Base-by-base conservation (phyloP, 2,797 vertebrate genomes). In the Pseudomugil tenellus region DNA sequence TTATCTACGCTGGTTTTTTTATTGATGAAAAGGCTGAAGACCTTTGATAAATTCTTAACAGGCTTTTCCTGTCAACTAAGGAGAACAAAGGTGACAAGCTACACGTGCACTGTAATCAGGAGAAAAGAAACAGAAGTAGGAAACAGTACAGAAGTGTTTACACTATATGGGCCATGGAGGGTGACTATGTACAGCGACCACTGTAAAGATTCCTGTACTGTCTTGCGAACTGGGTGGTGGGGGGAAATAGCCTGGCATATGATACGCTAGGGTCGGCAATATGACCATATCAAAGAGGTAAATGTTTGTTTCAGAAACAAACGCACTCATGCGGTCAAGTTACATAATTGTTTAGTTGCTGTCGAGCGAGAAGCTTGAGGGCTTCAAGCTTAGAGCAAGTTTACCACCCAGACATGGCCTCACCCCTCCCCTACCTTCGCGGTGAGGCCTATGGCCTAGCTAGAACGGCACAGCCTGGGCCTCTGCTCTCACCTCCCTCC, bases 391-490 rank as follows among this genome's bases (percentile, higher is more conserved):
- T 60, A 77, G 86, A 86, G 83, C 83, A 69, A 63, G 68, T 87
- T 81, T 67, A 80, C 74, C 83, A 79, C 79, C 75, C 85, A 87
- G 85, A 81, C 85, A 81, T 78, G 89, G 88, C 89, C 87, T 90
- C 85, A 80, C 75, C 82, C 80, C 84, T 83, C 64, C 83, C 79
- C 69, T 87, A 84, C 84, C 82, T 89, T 66, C 46, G 75, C 73
- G 85, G 78, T 14, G 55, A 85, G 91, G 89, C 91, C 80, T 79
- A 52, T 81, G 89, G 94, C 91, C 91, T 92, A 93, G 93, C 81
- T 72, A 7, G 72, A 80, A 74, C 81, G 39, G 74, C 84, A 69
- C 77, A 93, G 89, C 92, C 92, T 92, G 93, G 93, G 94, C 93
- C 89, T 88, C 87, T 31, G 28, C 61, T 89, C 83, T 83, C 72